Base-by-base conservation (phyloP, 2,113 vertebrate genomes). In the Oryzias melastigma region DNA sequence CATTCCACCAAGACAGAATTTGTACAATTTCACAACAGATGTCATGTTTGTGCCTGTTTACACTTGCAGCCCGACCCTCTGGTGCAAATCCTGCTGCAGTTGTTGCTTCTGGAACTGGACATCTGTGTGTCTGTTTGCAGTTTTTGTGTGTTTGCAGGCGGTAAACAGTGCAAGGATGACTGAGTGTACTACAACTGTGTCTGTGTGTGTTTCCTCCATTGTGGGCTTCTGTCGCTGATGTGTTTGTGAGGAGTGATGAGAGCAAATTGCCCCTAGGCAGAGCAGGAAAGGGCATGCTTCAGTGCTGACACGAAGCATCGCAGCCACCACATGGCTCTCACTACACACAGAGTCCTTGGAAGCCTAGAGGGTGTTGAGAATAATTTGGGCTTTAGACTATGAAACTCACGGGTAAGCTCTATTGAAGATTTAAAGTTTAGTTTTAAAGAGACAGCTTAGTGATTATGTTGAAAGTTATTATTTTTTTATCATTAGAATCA, bases 281-380 rank as follows among this genome's bases (percentile, higher is more conserved):
- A 51, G 45, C 65, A 74, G 76, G 66, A 68, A 65, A 65, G 62
- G 68, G 60, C 29, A 16, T 77, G 62, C 64, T 58, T 42, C 29
- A 17, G 19, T 29, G 20, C 18, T 59, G 68, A 84, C 73, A 67
- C 58, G 57, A 63, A 59, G 27, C 65, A 49, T 58, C 62, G 29
- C 16, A 22, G 76, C 58, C 18, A 3, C 47, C 58, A 52, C 48
- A 45, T 5, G 16, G 61, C 47, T 58, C 55, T 51, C 50, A 57
- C 42, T 62, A 61, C 62, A 65, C 19, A 7, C 35, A 63, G 62
- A 50, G 56, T 57, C 5, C 48, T 25, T 16, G 3, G 52, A 62
- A 53, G 68, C 61, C 62, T 44, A 7, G 48, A 49, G 67, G 71
- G 20, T 47, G 42, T 57, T 55, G 67, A 77, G 47, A 70, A 65